Conservation (phyloP, 2,113 vertebrate species). For the Rhipidura dahli region DNA sequence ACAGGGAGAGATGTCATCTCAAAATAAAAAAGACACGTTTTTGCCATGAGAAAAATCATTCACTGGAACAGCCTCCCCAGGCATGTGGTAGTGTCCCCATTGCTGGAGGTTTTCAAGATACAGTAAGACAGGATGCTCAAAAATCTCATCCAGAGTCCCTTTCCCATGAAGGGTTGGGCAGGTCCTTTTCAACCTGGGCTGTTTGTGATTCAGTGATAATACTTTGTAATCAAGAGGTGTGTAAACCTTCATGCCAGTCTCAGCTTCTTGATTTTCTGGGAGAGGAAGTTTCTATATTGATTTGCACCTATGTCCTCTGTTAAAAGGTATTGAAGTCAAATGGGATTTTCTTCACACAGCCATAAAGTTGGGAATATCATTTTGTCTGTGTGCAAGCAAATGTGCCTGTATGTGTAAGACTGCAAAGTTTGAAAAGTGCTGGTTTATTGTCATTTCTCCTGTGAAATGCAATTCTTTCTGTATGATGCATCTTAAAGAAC, state of each 20-base stretch:
- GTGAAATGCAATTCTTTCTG: not conserved
- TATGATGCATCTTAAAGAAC: not conserved
- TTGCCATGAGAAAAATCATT: not conserved
- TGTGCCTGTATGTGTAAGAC: not conserved
- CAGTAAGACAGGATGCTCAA: not conserved
- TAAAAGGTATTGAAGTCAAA: not conserved
- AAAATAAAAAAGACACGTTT: not conserved
- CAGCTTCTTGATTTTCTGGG: not conserved
- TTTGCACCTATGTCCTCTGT: not conserved
- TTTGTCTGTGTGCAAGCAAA: not conserved
- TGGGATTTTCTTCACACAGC: not conserved
- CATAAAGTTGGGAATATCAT: not conserved
- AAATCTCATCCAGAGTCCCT: not conserved
- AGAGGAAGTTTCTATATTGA: not conserved
- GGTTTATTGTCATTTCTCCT: not conserved
- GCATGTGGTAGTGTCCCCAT: not conserved
- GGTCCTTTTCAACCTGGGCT: not conserved
- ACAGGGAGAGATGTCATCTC: not conserved
- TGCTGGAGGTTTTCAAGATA: not conserved
- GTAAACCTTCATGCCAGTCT: not conserved
- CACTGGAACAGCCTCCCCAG: not conserved
- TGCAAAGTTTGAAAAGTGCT: not conserved
- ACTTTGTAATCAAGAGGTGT: not conserved
- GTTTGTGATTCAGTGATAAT: not conserved
- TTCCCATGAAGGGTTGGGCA: not conserved